Evolutionary conservation across 2,888 invertebrate genomes (phyloP).

Genomic region (Melanostoma mellinum): DNA sequence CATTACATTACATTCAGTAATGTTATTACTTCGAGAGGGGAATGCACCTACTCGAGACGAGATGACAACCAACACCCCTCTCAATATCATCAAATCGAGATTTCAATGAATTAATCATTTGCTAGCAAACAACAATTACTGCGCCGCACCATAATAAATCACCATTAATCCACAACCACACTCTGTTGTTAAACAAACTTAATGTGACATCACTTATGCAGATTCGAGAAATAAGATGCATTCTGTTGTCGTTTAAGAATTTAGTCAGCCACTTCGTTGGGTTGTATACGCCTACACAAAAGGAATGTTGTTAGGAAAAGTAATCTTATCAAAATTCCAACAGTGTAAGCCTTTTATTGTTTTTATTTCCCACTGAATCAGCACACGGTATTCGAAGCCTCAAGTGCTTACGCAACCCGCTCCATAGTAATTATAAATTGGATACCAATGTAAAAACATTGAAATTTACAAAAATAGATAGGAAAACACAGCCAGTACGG

Average conservation of each 20-base stretch:
- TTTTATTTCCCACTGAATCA: no score
- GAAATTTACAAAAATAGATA: conserved; percentile 66
- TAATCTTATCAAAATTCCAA: conserved; percentile 43
- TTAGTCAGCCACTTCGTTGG: no score
- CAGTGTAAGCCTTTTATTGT: no score
- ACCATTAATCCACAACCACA: not conserved
- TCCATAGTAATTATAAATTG: conserved; percentile 57
- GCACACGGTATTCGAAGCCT: not conserved
- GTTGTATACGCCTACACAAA: conserved; percentile 16
- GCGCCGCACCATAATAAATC: conserved; percentile 30
- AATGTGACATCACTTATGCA: conserved; percentile 56
- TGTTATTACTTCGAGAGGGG: no score
- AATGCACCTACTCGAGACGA: no score
- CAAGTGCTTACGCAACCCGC: conserved; percentile 59
- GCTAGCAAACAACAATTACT: conserved; percentile 26
- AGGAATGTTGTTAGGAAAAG: not conserved
- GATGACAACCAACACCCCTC: not conserved
- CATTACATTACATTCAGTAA: no score
- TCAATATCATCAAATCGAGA: conserved; percentile 26
- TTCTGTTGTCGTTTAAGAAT: no score
- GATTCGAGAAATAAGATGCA: not conserved
- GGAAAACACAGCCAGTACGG: conserved; percentile 15
- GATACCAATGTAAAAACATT: conserved; percentile 54
- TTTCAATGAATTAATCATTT: conserved; percentile 40
- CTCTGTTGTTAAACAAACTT: conserved; percentile 42